Evolutionary conservation across 1,140 invertebrate species (phyloP).

Genomic region (Lucilia cuprina): DNA sequence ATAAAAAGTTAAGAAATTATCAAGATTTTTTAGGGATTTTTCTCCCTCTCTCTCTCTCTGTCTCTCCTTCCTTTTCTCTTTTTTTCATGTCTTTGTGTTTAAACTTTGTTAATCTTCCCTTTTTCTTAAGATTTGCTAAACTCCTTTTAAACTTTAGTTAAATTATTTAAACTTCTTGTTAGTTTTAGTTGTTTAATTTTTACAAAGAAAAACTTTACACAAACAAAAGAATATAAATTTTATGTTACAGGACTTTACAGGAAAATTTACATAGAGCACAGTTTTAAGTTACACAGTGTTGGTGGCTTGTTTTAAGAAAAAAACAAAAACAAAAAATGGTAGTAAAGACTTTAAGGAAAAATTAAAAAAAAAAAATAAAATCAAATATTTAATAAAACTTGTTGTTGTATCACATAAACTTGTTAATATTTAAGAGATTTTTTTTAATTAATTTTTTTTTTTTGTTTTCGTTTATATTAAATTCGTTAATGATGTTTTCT

Average conservation of each 20-base stretch:
- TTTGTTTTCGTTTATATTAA: neutral
- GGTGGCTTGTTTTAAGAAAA: neutral
- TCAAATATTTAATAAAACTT: neutral
- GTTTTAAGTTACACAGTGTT: slow-evolving; percentile 1
- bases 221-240: neutral
- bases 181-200: neutral
- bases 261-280: slow-evolving; percentile 28
- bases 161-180: neutral
- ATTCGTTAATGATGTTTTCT: slow-evolving; percentile 3
- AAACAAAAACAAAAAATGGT: too few species aligned
- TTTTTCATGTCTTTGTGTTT: too few species aligned
- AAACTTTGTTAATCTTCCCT: too few species aligned
- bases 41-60: too few species aligned
- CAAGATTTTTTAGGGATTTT: too few species aligned
- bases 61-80: too few species aligned
- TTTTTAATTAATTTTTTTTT: neutral
- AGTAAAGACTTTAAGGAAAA: slow-evolving; percentile 13
- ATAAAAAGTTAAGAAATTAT: too few species aligned
- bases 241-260: slow-evolving; percentile 24
- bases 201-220: neutral
- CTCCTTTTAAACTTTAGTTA: neutral
- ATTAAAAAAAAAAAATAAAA: neutral
- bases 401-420: neutral
- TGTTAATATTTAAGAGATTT: neutral
- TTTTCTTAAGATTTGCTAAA: neutral